These are phyloP conservation scores for Camelus bactrianus DNA, from an alignment of 2,113 vertebrate genomes.

Conservation along the genomic window DNA sequence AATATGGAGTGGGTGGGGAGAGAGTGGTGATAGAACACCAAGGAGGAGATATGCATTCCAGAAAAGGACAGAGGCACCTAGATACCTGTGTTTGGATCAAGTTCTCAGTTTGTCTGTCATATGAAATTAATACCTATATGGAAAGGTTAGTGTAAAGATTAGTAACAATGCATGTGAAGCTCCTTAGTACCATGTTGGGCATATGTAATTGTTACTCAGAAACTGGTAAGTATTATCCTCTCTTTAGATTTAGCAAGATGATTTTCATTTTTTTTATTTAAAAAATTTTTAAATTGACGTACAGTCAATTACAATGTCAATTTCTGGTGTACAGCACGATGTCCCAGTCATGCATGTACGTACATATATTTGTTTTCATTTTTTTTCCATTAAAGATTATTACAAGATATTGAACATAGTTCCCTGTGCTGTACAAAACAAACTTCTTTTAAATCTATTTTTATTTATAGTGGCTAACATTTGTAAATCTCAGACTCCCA, in stretches of 20 bases:
- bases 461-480: no score
- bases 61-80: slow-evolving; percentile 5
- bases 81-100: not conserved
- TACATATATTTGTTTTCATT: no score
- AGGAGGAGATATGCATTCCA: not conserved
- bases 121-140: slow-evolving; percentile 23
- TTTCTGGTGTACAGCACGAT: no score
- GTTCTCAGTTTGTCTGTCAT: slow-evolving; percentile 39
- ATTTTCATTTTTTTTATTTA: not conserved
- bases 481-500: no score
- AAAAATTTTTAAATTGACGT: no score
- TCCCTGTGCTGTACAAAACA: no score
- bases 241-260: slow-evolving; percentile 45
- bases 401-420: no score
- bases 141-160: slow-evolving; percentile 20
- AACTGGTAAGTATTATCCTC: slow-evolving; percentile 24
- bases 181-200: not conserved
- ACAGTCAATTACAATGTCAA: no score
- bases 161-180: slow-evolving; percentile 8
- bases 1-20: not conserved
- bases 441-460: no score
- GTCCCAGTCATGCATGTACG: no score
- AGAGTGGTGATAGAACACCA: not conserved
- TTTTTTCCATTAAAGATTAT: no score
- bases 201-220: not conserved